These are phyloP conservation scores for Umimayanthus chanpuru DNA, from an alignment of 92 coral and sea anemone genomes.

Conservation along the genomic window DNA sequence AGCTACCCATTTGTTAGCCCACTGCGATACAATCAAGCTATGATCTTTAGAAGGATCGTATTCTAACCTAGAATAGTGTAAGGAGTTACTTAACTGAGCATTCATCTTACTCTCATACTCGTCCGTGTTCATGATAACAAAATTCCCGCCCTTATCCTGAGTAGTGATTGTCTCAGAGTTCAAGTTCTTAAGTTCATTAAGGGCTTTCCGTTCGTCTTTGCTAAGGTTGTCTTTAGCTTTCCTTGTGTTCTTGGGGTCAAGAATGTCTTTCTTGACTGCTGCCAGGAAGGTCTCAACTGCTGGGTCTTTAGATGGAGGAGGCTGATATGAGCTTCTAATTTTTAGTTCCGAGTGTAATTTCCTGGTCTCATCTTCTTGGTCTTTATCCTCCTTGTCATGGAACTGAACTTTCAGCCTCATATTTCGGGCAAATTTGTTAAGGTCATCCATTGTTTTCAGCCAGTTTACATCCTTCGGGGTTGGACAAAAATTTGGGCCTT, in stretches of 20 bases:
- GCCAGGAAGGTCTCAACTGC: conserved; percentile 46
- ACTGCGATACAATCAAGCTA: background rate
- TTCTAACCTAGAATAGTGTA: conserved; percentile 29
- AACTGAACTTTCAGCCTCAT: background rate
- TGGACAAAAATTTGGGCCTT: background rate
- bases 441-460: background rate
- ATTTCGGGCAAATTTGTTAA: background rate
- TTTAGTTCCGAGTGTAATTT: background rate
- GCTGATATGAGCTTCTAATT: conserved; percentile 9
- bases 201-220: conserved; percentile 31
- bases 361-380: background rate
- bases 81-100: conserved; percentile 42
- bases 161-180: conserved; percentile 34
- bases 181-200: conserved; percentile 37
- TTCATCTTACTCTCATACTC: conserved; percentile 46
- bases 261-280: conserved; percentile 44
- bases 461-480: background rate
- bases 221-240: conserved; percentile 53
- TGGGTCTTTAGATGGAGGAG: background rate
- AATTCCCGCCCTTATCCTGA: conserved; percentile 52
- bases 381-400: background rate
- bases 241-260: conserved; percentile 47
- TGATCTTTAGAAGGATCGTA: conserved; percentile 14
- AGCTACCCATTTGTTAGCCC: conserved; percentile 30
- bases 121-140: conserved; percentile 32